Evolutionary conservation across 2,888 invertebrate species (phyloP).

Genomic region (Ornithoptera alexandrae): DNA sequence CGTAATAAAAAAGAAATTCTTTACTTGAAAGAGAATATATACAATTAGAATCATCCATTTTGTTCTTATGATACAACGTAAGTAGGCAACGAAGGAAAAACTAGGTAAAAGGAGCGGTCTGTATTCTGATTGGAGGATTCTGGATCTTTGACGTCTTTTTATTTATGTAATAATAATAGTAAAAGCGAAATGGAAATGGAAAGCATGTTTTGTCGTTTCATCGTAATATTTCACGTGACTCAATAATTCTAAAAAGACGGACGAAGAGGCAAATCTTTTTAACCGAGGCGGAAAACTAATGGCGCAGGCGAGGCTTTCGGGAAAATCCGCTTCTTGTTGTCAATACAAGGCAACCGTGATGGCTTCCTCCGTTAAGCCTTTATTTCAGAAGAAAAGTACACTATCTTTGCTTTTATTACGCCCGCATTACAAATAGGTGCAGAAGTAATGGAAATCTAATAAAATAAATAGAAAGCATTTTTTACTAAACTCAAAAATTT

Average conservation of each 20-base stretch:
- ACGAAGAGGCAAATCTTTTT: constrained; percentile 76
- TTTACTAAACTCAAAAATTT: neutral
- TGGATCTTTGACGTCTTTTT: neutral
- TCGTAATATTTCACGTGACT: constrained; percentile 64
- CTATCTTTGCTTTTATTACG: constrained; percentile 73
- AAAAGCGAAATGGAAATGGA: constrained; percentile 36
- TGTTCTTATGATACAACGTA: no score
- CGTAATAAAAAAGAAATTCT: no score
- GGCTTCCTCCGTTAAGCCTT: constrained; percentile 76
- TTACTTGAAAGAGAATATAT: no score
- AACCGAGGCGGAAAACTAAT: constrained; percentile 79
- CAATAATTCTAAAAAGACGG: constrained; percentile 73
- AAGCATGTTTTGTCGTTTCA: constrained; percentile 51
- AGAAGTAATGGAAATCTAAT: constrained; percentile 57
- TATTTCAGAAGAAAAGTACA: constrained; percentile 72
- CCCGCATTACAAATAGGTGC: constrained; percentile 53
- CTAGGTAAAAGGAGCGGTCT: neutral
- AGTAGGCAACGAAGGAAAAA: no score
- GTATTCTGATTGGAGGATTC: neutral
- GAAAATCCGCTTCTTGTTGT: constrained; percentile 79
- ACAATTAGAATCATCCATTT: no score
- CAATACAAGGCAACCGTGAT: constrained; percentile 77
- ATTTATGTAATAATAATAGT: constrained; percentile 28
- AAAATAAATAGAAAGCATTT: constrained; percentile 42
- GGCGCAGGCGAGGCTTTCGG: constrained; percentile 77